These are phyloP conservation scores for Halictus quadricinctus DNA, from an alignment of 2,888 invertebrate species.

Conservation along the genomic window DNA sequence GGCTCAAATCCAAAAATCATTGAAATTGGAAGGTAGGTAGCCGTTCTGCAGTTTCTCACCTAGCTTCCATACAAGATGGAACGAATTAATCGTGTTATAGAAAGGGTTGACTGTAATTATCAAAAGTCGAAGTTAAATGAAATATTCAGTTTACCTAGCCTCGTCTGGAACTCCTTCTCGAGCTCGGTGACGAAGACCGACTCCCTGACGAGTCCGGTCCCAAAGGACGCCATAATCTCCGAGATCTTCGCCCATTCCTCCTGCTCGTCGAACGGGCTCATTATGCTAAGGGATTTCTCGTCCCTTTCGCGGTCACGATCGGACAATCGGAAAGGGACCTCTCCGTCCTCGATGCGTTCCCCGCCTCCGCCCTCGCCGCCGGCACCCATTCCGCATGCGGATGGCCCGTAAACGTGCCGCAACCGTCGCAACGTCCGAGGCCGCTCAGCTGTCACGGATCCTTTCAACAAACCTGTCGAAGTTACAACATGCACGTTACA, in stretches of 20 bases:
- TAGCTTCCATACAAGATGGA: too few relatives aligned
- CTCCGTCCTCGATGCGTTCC: conserved; percentile 79
- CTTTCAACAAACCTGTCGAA: conserved; percentile 90
- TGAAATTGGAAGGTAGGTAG: too few relatives aligned
- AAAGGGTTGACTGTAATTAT: not conserved
- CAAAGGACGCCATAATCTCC: conserved; percentile 97
- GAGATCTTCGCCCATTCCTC: conserved; percentile 98
- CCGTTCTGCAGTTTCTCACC: too few relatives aligned
- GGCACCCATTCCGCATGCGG: conserved; percentile 79
- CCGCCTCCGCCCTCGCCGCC: conserved; percentile 79
- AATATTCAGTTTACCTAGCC: conserved; percentile 84
- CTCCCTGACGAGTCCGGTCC: conserved; percentile 91
- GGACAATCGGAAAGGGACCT: conserved; percentile 76
- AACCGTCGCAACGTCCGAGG: conserved; percentile 90
- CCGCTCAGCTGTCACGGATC: conserved; percentile 90
- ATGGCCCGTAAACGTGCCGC: conserved; percentile 87
- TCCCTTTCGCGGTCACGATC: conserved; percentile 80
- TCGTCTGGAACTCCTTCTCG: conserved; percentile 90
- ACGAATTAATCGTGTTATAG: not conserved
- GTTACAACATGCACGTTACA: conserved; percentile 41
- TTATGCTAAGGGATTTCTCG: conserved; percentile 85
- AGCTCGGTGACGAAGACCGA: conserved; percentile 91
- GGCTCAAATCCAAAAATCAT: too few relatives aligned
- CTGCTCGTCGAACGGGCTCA: conserved; percentile 96
- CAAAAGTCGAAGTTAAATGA: not conserved